Base-by-base conservation (phyloP, 2,113 vertebrate species). In the Synodontis membranacea region DNA sequence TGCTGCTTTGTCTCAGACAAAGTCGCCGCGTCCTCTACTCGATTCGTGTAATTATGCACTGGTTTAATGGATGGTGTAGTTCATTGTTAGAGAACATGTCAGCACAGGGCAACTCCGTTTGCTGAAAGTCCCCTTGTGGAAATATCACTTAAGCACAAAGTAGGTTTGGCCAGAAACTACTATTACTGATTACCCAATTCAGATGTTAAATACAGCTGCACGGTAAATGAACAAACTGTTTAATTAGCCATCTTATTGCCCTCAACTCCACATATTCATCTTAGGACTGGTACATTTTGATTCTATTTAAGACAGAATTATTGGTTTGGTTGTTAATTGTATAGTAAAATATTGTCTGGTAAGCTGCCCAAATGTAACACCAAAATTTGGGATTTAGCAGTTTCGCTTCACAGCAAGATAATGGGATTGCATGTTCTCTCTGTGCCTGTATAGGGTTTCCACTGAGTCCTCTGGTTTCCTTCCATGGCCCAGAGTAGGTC, bases 1-100 rank as follows among this genome's bases (percentile, higher is more conserved):
- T 89, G 83, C 86, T 83, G 79, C 74, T 87, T 89, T 87, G 82
- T 84, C 42, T 68, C 15, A 70, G 79, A 80, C 88, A 87, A 89
- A 83, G 86, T 89, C 88, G 74, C 52, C 5, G 25, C 28, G 86
- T 86, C 84, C 86, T 85, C 52, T 46, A 72, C 48, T 10, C 64
- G 54, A 52, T 37, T 44, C 23, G n/a, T 46, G 54, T 83, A 83
- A 87, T 87, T 85, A 89, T 79, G 21, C 83, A 62, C 60, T 44
- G 66, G 58, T 58, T 48, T 82, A 64, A 60, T 42, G 79, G 75
- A 72, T 12, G 52, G 39, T 9, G 48, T 58, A 46, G 52, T 58
- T 39, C 64, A 52, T 50, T 46, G 80, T 83, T 85, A 52, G 60
- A 48, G 74, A 75, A 83, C 76, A 25, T 42, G 11, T 79, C 83